Base-by-base conservation (phyloP, 2,888 invertebrate genomes). In the Molanna angustata region DNA sequence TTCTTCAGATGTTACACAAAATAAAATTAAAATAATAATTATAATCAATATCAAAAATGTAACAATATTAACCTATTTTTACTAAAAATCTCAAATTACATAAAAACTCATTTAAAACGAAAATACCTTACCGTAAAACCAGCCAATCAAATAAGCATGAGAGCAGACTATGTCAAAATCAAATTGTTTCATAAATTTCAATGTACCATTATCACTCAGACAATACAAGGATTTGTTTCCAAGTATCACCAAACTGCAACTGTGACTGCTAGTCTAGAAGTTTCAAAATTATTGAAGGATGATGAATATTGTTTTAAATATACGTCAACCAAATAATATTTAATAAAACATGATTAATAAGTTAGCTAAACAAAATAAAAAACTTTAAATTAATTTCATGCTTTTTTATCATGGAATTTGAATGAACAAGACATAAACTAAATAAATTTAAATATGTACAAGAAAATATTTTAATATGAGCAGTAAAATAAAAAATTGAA, bases 171-270 rank as follows among this genome's bases (percentile, higher is more conserved):
- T 89, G 56, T 84, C 84, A 71, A 84, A 95, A 64, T 94, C 92
- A 58, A 95, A 80, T 65, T 88, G 86, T 64, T 92, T 88, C 72
- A 88, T 86, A 66, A 86, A 92, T 64, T 85, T 86, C 61, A 94
- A 72, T 48, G 84, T 80, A 6, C 94, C 95, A 62, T 81, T 84
- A 62, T 91, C 91, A 61, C 82, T 84, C 60, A 92, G 76, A 65
- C 86, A 88, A 64, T 85, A 92, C 13, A 96, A 76, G 70, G 89
- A 88, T 62, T 87, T 82, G 69, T 95, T 94, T 31, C 93, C 94
- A 52, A 95, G 72, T 20, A 93, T 82, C 57, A 92, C 69, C 49
- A 96, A 83, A 56, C 83, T 84, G 4, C 87, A 83, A 61, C 74
- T 72, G 56, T 71, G 74, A 54, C 62, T 70, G 79, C 85, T 70